These are phyloP conservation scores for Colinus virginianus DNA, from an alignment of 2,113 vertebrate species.

Conservation along the genomic window DNA sequence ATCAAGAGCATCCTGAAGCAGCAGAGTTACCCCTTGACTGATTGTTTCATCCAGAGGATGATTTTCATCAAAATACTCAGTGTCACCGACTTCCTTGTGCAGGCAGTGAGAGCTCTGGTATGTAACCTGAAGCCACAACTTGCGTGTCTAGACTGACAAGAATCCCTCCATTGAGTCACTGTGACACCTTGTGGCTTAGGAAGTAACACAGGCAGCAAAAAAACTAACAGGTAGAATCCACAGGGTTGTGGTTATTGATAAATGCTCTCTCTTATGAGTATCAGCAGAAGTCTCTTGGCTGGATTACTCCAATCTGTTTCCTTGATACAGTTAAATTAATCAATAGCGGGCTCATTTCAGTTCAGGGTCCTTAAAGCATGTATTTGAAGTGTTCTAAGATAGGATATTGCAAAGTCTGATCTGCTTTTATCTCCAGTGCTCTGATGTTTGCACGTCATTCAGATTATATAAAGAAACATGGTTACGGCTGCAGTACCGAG, in stretches of 20 bases:
- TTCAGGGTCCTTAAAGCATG: not conserved
- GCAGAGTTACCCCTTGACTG: not conserved
- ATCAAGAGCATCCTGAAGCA: not conserved
- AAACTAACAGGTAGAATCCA: not conserved
- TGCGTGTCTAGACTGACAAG: constrained; percentile 52
- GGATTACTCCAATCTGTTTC: not conserved
- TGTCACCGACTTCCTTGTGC: not conserved
- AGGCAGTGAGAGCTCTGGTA: not conserved
- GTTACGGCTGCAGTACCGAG: not conserved
- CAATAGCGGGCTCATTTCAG: not conserved
- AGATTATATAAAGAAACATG: not conserved
- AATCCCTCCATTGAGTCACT: constrained; percentile 38
- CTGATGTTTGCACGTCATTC: not conserved
- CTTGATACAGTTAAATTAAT: not conserved
- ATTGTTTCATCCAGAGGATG: not conserved
- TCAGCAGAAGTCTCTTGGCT: not conserved
- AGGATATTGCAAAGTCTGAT: not conserved
- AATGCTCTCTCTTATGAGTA: not conserved
- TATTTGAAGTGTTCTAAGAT: not conserved
- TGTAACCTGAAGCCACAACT: constrained; percentile 24
- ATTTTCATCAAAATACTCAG: not conserved
- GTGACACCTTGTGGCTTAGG: constrained; percentile 51
- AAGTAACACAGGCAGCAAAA: not conserved
- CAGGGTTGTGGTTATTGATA: not conserved
- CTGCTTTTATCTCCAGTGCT: not conserved